Percentiles rank a stretch among this genome's conserved stretches.
Conservation (phyloP, 2,888 invertebrate species). For the Eilema depressum region DNA sequence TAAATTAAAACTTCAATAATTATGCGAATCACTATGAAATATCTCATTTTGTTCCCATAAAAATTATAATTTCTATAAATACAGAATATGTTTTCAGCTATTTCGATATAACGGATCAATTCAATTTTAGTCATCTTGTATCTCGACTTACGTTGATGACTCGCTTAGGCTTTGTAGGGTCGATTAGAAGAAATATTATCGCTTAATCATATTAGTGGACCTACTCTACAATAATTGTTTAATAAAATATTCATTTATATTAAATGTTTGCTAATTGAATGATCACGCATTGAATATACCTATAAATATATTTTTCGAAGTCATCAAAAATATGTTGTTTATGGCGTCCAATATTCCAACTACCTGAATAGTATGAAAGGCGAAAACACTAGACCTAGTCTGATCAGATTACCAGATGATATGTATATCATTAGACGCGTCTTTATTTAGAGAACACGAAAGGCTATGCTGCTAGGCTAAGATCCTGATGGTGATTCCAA, state of each 20-base stretch:
- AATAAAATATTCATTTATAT: neutral
- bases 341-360: no score
- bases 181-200: neutral
- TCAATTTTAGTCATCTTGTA: neutral
- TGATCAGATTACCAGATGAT: no score
- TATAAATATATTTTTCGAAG: neutral
- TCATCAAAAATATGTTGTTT: neutral
- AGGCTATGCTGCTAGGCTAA: no score
- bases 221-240: neutral
- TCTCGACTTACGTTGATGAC: neutral
- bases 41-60: neutral
- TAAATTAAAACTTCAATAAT: neutral
- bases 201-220: neutral
- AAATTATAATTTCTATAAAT: constrained; percentile 8
- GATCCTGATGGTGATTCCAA: no score
- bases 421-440: no score
- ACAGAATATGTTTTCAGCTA: constrained; percentile 4
- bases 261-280: neutral
- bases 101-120: constrained; percentile 5
- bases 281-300: neutral
- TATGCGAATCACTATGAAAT: neutral
- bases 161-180: neutral
- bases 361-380: no score
- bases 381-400: no score
- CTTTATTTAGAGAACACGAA: no score